A percentile compares a stretch with the other conserved stretches of the same genome.
Evolutionary conservation across 2,113 vertebrate genomes (phyloP).

Genomic region (Ptilonorhynchus violaceus): DNA sequence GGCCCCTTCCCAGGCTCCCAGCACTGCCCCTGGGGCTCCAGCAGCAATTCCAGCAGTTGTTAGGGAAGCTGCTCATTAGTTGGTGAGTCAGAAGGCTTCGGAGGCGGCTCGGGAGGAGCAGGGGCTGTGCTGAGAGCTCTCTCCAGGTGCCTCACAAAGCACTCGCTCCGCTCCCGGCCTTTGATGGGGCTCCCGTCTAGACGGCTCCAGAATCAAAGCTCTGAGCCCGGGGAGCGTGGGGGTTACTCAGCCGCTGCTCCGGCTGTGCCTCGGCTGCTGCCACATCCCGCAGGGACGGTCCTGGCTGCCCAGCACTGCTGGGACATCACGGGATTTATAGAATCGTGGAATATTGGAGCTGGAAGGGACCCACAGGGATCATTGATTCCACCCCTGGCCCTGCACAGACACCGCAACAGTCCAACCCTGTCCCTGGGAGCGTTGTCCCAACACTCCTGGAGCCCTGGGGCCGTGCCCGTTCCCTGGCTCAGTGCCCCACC

Average conservation of each 20-base stretch:
- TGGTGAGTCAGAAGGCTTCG: not conserved
- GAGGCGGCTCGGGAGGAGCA: not conserved
- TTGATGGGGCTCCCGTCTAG: not conserved
- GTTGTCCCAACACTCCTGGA: accelerated
- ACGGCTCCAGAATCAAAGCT: not conserved
- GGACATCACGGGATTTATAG: not conserved
- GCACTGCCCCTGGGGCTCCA: not conserved
- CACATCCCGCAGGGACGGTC: accelerated
- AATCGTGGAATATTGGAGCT: not conserved
- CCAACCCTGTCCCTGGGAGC: not conserved
- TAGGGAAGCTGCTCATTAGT: not conserved
- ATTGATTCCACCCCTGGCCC: accelerated
- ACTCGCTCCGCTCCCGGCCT: not conserved
- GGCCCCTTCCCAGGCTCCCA: not conserved
- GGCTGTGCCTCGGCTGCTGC: accelerated
- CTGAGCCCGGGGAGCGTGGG: not conserved
- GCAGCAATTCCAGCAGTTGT: not conserved
- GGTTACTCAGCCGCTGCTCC: not conserved
- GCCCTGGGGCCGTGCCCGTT: not conserved
- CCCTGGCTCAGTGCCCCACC: not conserved
- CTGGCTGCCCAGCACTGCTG: not conserved
- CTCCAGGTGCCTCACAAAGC: not conserved
- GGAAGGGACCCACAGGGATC: not conserved
- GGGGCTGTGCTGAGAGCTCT: not conserved
- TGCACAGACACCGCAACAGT: not conserved